Percentiles rank a stretch among this genome's conserved stretches.
These are phyloP conservation scores for Leiothrix lutea DNA, from an alignment of 2,113 vertebrate species.

Conservation along the genomic window DNA sequence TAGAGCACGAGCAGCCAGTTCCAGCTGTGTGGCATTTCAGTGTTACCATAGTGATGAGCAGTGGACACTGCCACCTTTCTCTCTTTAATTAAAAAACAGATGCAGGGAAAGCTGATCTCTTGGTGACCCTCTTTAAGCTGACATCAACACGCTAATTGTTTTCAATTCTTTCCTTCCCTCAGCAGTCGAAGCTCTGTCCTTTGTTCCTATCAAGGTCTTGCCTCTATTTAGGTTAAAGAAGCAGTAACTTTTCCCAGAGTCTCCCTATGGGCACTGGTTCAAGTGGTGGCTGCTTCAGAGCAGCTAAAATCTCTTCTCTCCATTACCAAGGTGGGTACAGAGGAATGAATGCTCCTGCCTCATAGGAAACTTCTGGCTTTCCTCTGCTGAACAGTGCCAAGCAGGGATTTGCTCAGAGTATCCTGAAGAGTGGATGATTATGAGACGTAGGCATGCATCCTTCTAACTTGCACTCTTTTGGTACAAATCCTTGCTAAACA, in stretches of 20 bases:
- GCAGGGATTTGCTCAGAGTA: background rate
- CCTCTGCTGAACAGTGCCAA: background rate
- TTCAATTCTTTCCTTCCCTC: constrained; percentile 57
- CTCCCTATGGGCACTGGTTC: background rate
- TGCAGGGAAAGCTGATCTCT: constrained; percentile 72
- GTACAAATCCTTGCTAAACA: background rate
- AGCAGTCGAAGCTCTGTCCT: constrained; percentile 57
- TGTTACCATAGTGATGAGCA: constrained; percentile 73
- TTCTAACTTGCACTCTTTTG: background rate
- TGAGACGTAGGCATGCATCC: fast-evolving
- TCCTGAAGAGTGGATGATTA: background rate
- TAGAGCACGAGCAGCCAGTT: background rate
- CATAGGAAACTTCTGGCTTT: background rate
- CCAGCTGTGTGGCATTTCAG: constrained; percentile 50
- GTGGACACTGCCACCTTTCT: constrained; percentile 72
- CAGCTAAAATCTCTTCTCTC: background rate
- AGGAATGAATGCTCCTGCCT: background rate
- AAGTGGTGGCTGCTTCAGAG: background rate
- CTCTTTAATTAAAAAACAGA: constrained; percentile 74
- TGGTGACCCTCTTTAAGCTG: constrained; percentile 72
- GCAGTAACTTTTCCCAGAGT: constrained; percentile 10
- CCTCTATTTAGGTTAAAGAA: constrained; percentile 56
- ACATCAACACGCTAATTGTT: constrained; percentile 73
- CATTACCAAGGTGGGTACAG: background rate
- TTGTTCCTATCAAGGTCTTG: constrained; percentile 54